Base-by-base conservation (phyloP, 2,113 vertebrate genomes). In the Rhadina sibilatrix region DNA sequence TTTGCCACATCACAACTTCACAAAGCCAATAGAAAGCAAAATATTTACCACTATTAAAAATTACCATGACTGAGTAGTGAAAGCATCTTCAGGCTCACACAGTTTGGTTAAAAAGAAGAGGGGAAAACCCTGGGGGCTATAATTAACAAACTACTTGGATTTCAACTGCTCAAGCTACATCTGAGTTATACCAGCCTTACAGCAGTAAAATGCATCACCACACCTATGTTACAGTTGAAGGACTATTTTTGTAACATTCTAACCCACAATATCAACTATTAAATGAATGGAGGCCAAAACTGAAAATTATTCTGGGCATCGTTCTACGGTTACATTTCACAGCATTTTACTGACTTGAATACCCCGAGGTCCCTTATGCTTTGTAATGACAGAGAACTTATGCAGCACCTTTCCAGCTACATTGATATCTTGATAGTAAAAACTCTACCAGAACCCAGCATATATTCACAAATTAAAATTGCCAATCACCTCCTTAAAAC, bases 311-410 rank as follows among this genome's bases (percentile, higher is more conserved):
- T 92, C n/a, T 79, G 64, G 82, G n/a, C 44, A 76, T 74, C 17
- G 6, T 91, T 91, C 85, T 88, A 61, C 35, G 15, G 70, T 64
- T 87, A 54, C 27, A 79, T 79, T 94, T 97, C 91, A 90, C 76
- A 94, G 66, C 42, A 65, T 93, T 93, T 97, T 96, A 81, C 89
- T 96, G 90, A 88, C 84, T 96, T 83, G 91, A 92, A 91, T 91
- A 96, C 56, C 49, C 71, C n/a, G 42, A 95, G 82, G 69, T 89
- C 82, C 88, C 70, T 93, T 87, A 94, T 37, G 38, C 59, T 93
- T 69, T 76, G 46, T 81, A 88, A 91, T 60, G 28, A 42, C 63
- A 96, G 74, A 92, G 44, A 85, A 78, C 38, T 57, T n/a, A 54
- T 9, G 24, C 21, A 85, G 77, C 42, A 75, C 71, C 72, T 93